Conservation (phyloP, 2,888 invertebrate genomes). For the Mythimna albipuncta region DNA sequence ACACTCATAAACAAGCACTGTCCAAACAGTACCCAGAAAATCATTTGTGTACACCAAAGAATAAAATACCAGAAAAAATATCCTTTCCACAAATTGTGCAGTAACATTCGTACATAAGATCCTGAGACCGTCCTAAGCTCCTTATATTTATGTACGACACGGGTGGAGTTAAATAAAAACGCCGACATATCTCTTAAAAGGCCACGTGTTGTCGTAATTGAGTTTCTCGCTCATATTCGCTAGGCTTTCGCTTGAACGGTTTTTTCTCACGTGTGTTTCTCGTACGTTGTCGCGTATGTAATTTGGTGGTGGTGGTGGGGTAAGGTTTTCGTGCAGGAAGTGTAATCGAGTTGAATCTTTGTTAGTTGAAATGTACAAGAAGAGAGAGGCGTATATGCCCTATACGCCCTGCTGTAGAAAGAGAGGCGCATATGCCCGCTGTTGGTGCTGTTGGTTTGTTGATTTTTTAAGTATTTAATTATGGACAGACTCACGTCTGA, state of each 20-base stretch:
- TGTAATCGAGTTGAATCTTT: slow-evolving; percentile 5
- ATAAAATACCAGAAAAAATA: slow-evolving; percentile 29
- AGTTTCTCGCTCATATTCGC: slow-evolving; percentile 56
- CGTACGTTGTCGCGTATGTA: slow-evolving; percentile 3
- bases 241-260: slow-evolving; percentile 29
- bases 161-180: slow-evolving; percentile 61
- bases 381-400: no score
- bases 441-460: no score
- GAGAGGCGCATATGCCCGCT: no score
- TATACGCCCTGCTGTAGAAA: no score
- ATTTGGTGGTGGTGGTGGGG: slow-evolving; percentile 6
- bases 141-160: slow-evolving; percentile 57
- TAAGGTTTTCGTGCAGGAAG: slow-evolving; percentile 23
- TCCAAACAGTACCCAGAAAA: neutral
- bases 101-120: slow-evolving; percentile 37
- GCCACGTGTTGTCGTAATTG: slow-evolving; percentile 58
- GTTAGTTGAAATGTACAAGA: neutral
- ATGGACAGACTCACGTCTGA: no score
- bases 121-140: slow-evolving; percentile 39
- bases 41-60: slow-evolving; percentile 18
- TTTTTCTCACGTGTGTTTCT: slow-evolving; percentile 49
- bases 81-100: slow-evolving; percentile 41
- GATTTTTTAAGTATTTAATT: no score
- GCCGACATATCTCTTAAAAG: slow-evolving; percentile 57
- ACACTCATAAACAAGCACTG: neutral